Evolutionary conservation across 2,113 vertebrate species (phyloP), one percentile per base, ranked within the genome.

Genomic region (Leptocoma aspasia): DNA sequence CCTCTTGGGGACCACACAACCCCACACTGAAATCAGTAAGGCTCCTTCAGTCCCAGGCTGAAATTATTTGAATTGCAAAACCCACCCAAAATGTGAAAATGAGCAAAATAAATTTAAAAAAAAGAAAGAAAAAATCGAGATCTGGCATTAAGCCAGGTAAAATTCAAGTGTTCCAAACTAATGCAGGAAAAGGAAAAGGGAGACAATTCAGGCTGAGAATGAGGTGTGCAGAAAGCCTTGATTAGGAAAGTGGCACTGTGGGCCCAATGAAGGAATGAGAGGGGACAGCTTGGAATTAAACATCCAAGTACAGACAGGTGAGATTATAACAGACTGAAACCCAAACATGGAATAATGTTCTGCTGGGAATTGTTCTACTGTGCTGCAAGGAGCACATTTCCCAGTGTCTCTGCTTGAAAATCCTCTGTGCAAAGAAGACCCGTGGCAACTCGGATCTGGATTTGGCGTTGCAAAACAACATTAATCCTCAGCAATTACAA

Each of bases 331-430:
- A 78, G 22, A 45, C 59, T 60, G 57, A 94, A 97, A 94, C 56
- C 60, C 78, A 75, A 79, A 61, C 84, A 77, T 22, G 42, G 89
- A 92, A 85, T 83, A 68, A 93, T 75, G 42, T 77, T 86, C 79
- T 90, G 26, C 86, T 80, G 90, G 85, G 89, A 65, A 50, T 42
- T 79, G 61, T 91, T 90, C 57, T 44, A 20, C 61, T 68, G 57
- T 61, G 50, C 79, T 11, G 26, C 63, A 37, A 68, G 66, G 56
- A 92, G 30, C 8, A 20, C 64, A 68, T 92, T 88, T 94, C 69
- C 83, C n/a, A 44, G 76, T 93, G 79, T 76, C 69, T 95, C 65
- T 91, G 91, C 91, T 53, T 47, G 79, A 88, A 97, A 96, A 94
- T 96, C 79, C 70, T 94, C 94, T 73, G 15, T 4, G 8, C 87